Evolutionary conservation across 2,888 invertebrate genomes (phyloP), one percentile per base, ranked within the genome.

Genomic region (Xylota sylvarum): DNA sequence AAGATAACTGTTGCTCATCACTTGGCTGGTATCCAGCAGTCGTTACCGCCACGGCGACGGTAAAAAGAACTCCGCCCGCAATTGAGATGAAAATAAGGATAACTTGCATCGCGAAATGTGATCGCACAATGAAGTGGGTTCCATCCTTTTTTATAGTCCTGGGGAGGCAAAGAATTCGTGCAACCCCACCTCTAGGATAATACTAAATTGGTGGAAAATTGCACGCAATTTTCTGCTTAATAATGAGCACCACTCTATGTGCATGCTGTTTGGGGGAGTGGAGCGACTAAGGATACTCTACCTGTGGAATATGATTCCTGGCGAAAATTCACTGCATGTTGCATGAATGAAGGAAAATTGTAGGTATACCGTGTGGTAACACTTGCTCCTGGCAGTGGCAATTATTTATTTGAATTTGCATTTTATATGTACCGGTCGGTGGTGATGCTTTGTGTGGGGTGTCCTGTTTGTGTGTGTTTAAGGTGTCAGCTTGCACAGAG

Each of bases 121-220:
- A 37, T 43, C 35, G n/a, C 9, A 4, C 6, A 14, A 5, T 43
- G 9, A 10, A 23, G 35, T 48, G 12, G 27, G 14, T 10, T 62
- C 14, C 30, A 23, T 76, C 19, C 69, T 65, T 70, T n/a, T 70
- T 69, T 78, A 74, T 79, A 69, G 37, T 65, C 50, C 58, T 23
- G 60, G 6, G 5, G 67, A 32, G 32, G 55, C 58, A 55, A 67
- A 14, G 12, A 60, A 62, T 64, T 73, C 50, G 30, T 40, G 48
- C 56, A 30, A 19, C 32, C 23, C 60, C 48, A 40, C 32, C 62
- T 23, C 23, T 35, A 48, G 67, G 67, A 46, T 52, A 12, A 12
- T 50, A 55, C 50, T 76, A 81, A 85, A 85, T 85, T 81, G 76
- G 70, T 72, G 46, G 85, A 67, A 77, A 85, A 81, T 85, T 85